These are phyloP conservation scores for Oryzias celebensis DNA, from an alignment of 2,113 vertebrate genomes.

Conservation along the genomic window DNA sequence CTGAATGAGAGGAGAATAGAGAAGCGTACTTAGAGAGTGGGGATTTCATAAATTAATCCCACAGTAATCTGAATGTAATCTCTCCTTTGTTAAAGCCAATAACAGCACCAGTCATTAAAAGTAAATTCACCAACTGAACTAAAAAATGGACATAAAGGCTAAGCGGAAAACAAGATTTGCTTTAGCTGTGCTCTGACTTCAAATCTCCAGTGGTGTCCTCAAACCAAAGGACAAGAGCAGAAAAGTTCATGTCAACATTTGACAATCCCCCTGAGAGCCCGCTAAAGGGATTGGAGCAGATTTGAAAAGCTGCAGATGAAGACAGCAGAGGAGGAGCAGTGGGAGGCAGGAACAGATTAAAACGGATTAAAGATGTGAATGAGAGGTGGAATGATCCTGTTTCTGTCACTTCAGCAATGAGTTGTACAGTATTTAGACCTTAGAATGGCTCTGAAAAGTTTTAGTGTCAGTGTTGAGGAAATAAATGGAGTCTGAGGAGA, in stretches of 20 bases:
- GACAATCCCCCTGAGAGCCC: background rate
- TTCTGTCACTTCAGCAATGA: too few relatives aligned
- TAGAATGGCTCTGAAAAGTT: background rate
- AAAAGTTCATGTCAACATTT: background rate
- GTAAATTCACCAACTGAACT: background rate
- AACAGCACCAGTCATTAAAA: background rate
- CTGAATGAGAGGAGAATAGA: background rate
- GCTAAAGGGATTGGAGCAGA: conserved; percentile 26
- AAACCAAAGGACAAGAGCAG: background rate
- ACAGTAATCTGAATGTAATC: conserved; percentile 28
- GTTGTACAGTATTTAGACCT: too few relatives aligned
- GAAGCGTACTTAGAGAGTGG: background rate
- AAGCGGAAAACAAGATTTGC: conserved; percentile 4
- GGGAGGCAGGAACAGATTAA: conserved; percentile 8
- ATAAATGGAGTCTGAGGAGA: too few relatives aligned
- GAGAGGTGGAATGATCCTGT: background rate
- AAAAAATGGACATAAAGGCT: background rate
- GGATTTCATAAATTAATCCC: conserved; percentile 8
- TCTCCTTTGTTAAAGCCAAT: conserved; percentile 29
- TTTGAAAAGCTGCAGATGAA: conserved; percentile 6
- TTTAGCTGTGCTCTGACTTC: background rate
- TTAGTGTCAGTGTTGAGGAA: too few relatives aligned
- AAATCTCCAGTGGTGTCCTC: background rate
- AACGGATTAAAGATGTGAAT: conserved; percentile 20
- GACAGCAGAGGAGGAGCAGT: conserved; percentile 19